These are phyloP conservation scores for Adelges cooleyi DNA, from an alignment of 1,140 invertebrate species.

Conservation along the genomic window DNA sequence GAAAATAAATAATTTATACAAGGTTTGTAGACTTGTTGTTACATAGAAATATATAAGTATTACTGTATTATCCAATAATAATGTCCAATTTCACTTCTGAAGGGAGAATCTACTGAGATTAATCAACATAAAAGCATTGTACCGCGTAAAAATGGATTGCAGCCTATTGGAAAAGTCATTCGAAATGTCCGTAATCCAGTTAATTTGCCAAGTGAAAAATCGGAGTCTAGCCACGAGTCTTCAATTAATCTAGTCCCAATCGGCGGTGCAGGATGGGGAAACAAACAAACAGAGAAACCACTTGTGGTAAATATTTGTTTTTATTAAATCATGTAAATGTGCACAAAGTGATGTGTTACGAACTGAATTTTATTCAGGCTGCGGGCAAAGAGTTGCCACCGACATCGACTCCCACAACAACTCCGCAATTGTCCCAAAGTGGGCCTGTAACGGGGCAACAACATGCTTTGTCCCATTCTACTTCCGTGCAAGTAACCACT, in stretches of 20 bases:
- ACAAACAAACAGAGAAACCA: slow-evolving; percentile 40
- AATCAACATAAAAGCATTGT: slow-evolving; percentile 75
- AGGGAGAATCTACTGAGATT: slow-evolving; percentile 80
- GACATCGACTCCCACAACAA: slow-evolving; percentile 21
- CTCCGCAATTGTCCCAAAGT: slow-evolving; percentile 21
- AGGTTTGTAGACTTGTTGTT: slow-evolving; percentile 48
- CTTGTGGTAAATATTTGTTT: slow-evolving; percentile 25
- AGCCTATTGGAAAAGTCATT: slow-evolving; percentile 90
- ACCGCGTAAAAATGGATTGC: slow-evolving; percentile 89
- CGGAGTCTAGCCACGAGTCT: slow-evolving; percentile 70
- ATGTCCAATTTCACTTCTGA: neutral
- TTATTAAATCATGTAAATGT: too few species aligned
- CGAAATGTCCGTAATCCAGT: slow-evolving; percentile 80
- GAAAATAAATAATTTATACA: slow-evolving; percentile 95
- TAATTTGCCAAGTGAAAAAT: slow-evolving; percentile 94
- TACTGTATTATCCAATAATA: neutral
- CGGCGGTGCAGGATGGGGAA: slow-evolving; percentile 60
- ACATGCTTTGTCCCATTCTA: slow-evolving; percentile 24
- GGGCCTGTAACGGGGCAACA: slow-evolving; percentile 22
- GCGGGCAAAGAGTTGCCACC: slow-evolving; percentile 16
- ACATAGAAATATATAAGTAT: neutral
- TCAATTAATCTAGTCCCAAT: slow-evolving; percentile 58
- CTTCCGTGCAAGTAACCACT: slow-evolving; percentile 26
- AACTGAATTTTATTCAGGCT: neutral
- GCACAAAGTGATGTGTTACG: too few species aligned